Evolutionary conservation across 2,113 vertebrate species (phyloP), one percentile per base, ranked within the genome.

Genomic region (Prochilodus magdalenae): DNA sequence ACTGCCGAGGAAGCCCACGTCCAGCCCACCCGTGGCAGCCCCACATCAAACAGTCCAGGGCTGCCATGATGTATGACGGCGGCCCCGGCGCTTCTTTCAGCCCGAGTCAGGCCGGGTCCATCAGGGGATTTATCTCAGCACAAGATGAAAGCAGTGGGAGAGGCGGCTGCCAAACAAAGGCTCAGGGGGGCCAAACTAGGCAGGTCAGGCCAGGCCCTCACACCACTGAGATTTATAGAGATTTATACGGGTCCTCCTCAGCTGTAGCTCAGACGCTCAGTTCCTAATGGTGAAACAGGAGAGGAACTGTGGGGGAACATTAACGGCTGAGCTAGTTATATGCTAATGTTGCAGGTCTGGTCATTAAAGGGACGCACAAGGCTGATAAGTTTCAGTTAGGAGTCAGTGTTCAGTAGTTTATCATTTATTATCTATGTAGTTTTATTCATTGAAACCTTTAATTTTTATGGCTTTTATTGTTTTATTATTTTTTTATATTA

Each of bases 51-150:
- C 93, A 79, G 87, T 76, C 84, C 79, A 69, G 85, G 84, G 91
- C 90, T 90, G 84, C 76, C 85, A 89, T 94, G 94, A 94, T 94
- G 87, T 93, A 94, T 94, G 90, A 88, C 88, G 84, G 89, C 83
- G 89, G 87, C 86, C 55, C 69, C 85, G 84, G 89, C 85, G 88
- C 90, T 22, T 91, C 93, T 93, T 91, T 92, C 87, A 91, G 79
- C 59, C 66, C 33, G 55, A 92, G 88, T 87, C 91, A 89, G 90
- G 85, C 89, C 89, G 90, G 91, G 91, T 89, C 91, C 91, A 90
- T 93, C 92, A 91, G 89, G 92, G 89, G 92, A 92, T 93, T 92
- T 92, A 93, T 94, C 92, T 92, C 90, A 81, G 86, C 84, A 49
- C 84, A 83, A 93, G 94, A 95, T 95, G 94, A 94, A 94, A 94